Evolutionary conservation across 2,797 vertebrate species (phyloP).

Genomic region (Somateria mollissima): DNA sequence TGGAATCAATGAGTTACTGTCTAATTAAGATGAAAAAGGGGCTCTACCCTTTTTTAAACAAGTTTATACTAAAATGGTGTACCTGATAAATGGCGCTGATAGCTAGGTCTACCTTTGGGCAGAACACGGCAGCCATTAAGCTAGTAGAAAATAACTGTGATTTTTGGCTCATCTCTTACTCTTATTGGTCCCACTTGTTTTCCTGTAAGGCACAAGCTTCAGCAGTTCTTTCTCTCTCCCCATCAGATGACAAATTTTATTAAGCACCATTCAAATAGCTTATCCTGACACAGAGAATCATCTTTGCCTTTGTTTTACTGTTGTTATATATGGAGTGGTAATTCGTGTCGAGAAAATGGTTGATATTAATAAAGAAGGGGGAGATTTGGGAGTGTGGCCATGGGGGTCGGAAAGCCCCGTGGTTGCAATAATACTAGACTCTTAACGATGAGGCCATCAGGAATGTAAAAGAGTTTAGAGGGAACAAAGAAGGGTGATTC

Average conservation of each 20-base stretch:
- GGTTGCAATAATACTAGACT: too few relatives aligned
- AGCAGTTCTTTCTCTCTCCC: background rate
- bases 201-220: conserved; percentile 13
- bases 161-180: conserved; percentile 43
- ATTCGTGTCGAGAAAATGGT: too few relatives aligned
- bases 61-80: conserved; percentile 62
- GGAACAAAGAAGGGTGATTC: too few relatives aligned
- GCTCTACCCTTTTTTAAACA: conserved; percentile 64
- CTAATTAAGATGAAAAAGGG: conserved; percentile 73
- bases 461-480: too few relatives aligned
- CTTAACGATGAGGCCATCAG: too few relatives aligned
- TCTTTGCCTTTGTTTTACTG: background rate
- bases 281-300: background rate
- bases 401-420: too few relatives aligned
- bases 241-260: background rate
- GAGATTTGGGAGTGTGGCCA: too few relatives aligned
- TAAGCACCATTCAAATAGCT: conserved; percentile 3
- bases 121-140: conserved; percentile 42
- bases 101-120: conserved; percentile 58
- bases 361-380: too few relatives aligned
- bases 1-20: conserved; percentile 72
- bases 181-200: background rate
- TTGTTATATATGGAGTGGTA: too few relatives aligned
- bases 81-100: conserved; percentile 66
- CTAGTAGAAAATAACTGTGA: conserved; percentile 23